These are phyloP conservation scores for Prionace glauca DNA, from an alignment of 2,797 vertebrate genomes.

Conservation along the genomic window DNA sequence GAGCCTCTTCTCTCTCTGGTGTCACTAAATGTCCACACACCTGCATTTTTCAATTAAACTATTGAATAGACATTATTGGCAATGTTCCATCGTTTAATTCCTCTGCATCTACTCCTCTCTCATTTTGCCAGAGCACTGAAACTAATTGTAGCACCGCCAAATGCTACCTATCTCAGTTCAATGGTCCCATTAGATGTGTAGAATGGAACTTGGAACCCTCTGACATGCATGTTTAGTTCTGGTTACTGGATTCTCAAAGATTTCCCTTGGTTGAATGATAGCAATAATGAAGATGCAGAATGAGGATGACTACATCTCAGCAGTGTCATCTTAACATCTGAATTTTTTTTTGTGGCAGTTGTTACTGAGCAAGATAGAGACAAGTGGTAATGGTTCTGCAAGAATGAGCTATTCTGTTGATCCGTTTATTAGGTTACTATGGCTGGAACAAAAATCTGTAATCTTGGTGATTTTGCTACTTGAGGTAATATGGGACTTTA, in stretches of 20 bases:
- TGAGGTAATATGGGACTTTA: background rate
- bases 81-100: background rate
- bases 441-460: background rate
- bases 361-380: too few relatives aligned
- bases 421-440: too few relatives aligned
- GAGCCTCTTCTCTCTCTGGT: background rate
- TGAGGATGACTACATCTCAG: too few relatives aligned
- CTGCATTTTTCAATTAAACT: too few relatives aligned
- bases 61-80: background rate
- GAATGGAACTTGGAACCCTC: background rate
- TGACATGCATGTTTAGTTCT: background rate
- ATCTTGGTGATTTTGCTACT: background rate
- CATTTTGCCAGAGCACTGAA: background rate
- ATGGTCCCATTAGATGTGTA: background rate
- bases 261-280: background rate
- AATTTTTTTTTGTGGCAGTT: too few relatives aligned
- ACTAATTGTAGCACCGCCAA: constrained; percentile 46
- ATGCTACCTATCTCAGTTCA: constrained; percentile 47
- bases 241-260: background rate
- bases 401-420: too few relatives aligned
- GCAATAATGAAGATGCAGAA: too few relatives aligned
- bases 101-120: too few relatives aligned
- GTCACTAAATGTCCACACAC: background rate
- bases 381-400: too few relatives aligned
- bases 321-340: too few relatives aligned